These are phyloP conservation scores for Micropoecilia bifurca DNA, from an alignment of 2,797 vertebrate genomes.

Conservation along the genomic window DNA sequence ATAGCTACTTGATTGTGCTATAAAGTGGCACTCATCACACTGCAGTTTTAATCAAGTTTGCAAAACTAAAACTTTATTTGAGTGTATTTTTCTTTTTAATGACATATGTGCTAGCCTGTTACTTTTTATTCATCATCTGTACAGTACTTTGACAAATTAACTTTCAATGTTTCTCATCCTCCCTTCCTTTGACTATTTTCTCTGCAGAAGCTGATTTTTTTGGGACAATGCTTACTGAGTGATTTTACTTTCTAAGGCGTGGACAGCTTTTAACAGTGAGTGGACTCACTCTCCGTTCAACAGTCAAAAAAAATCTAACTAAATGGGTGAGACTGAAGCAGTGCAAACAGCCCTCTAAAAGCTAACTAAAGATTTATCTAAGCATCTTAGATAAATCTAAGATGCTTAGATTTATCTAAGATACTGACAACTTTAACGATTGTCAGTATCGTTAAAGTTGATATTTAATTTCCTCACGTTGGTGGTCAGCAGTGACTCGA, in stretches of 20 bases:
- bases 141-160: not conserved
- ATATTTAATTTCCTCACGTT: not conserved
- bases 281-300: not conserved
- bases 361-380: not conserved
- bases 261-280: not conserved
- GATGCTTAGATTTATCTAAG: no score
- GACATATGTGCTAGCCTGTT: no score
- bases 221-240: not conserved
- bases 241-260: not conserved
- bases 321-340: not conserved
- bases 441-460: not conserved
- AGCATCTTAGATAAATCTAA: no score
- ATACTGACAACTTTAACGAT: no score
- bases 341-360: not conserved
- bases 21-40: no score
- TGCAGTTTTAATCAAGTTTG: no score
- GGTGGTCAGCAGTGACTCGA: not conserved
- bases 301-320: not conserved
- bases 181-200: not conserved
- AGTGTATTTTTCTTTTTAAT: no score
- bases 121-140: not conserved
- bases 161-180: not conserved
- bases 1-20: no score
- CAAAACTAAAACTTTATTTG: no score
- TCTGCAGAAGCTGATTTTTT: not conserved